Percentiles rank a stretch among this genome's conserved stretches.
phyloP scores from a whole-genome alignment of 2,113 vertebrate genomes.

The Alectura lathami region DNA sequence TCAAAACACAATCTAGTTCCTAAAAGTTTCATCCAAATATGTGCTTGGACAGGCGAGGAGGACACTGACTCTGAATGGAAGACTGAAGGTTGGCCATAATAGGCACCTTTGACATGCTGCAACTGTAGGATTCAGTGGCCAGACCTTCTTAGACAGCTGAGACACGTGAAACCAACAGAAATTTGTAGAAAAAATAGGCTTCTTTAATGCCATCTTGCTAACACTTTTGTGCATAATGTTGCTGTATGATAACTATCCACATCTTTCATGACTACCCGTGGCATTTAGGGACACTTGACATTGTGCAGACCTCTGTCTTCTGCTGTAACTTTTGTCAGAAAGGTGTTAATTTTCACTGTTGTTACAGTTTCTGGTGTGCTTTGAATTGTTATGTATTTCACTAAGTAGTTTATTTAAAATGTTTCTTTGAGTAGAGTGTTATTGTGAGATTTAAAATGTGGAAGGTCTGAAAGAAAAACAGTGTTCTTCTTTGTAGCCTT shows the following conservation, averaged over 20 bases:
- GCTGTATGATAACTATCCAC: background rate
- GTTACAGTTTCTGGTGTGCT: background rate
- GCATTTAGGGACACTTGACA: background rate
- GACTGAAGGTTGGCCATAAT: background rate
- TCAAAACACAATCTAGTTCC: background rate
- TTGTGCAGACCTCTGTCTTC: background rate
- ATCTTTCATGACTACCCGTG: background rate
- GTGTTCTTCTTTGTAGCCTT: constrained; percentile 11
- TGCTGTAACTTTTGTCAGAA: background rate
- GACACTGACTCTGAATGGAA: background rate
- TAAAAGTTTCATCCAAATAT: background rate
- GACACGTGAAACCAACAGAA: background rate
- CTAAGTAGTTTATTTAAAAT: background rate
- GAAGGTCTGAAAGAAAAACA: background rate
- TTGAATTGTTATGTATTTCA: background rate
- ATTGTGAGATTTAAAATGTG: background rate
- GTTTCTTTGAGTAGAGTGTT: background rate
- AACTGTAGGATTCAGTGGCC: background rate
- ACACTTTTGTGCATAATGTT: background rate
- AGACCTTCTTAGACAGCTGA: background rate
- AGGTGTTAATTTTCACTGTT: background rate
- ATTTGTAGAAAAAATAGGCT: background rate
- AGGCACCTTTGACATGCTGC: background rate
- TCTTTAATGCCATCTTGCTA: background rate
- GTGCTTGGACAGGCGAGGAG: background rate